Conservation (phyloP, 2,113 vertebrate genomes). For the Cynocephalus volans region DNA sequence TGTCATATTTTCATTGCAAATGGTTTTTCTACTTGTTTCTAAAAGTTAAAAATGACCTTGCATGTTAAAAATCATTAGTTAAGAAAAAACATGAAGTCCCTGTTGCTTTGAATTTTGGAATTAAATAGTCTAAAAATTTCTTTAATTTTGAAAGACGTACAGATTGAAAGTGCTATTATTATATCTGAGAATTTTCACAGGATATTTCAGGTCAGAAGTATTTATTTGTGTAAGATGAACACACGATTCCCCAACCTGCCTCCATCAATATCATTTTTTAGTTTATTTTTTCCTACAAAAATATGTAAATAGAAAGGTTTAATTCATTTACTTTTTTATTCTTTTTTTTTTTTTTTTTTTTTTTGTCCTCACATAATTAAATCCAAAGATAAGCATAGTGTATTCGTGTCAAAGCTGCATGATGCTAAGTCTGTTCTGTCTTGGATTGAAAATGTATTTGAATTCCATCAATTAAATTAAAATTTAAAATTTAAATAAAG, state of each 20-base stretch:
- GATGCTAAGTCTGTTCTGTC: constrained; percentile 27
- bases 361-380: neutral
- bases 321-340: constrained; percentile 41
- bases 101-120: neutral
- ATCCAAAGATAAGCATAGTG: neutral
- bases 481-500: constrained; percentile 57
- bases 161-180: neutral
- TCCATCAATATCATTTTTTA: constrained; percentile 13
- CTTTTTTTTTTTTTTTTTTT: neutral
- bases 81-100: neutral
- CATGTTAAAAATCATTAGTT: constrained; percentile 55
- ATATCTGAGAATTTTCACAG: constrained; percentile 1
- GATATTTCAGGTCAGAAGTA: neutral
- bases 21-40: constrained; percentile 56
- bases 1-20: constrained; percentile 61
- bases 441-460: constrained; percentile 38
- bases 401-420: constrained; percentile 39
- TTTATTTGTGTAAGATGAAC: neutral
- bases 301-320: constrained; percentile 25
- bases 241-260: neutral
- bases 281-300: neutral
- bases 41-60: constrained; percentile 60
- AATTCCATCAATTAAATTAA: constrained; percentile 63
- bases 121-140: constrained; percentile 2
- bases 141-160: neutral